Base-by-base conservation (phyloP, 2,888 invertebrate species). In the Ormyrus thymus region DNA sequence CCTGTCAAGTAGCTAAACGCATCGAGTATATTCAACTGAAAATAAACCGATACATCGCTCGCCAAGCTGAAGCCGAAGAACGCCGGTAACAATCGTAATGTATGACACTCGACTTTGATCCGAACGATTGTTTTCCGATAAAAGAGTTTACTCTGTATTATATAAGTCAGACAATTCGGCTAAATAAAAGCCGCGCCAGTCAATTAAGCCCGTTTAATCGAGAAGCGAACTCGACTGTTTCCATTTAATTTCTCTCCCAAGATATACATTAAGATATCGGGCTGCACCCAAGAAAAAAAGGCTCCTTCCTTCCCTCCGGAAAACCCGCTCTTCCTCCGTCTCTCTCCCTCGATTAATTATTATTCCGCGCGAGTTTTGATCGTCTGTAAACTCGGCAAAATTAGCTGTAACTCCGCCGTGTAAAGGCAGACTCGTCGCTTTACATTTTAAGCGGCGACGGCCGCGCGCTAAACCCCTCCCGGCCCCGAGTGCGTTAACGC, bases 131-230 rank as follows among this genome's bases (percentile, higher is more conserved):
- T 29, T 29, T 29, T 29, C 29, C 29, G 29, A 29, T 29, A 29
- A 29, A 29, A 29, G 29, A 29, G 29, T 29, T 2, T 3, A 3
- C 29, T 1, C 1, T 2, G 29, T 29, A 29, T 29, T 29, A 29
- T 29, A 29, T 29, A 29, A 29, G 29, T 29, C 29, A n/a, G 29
- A 29, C 1, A 29, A 29, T 29, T 29, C 29, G 29, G 29, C 29
- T 29, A 29, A 29, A 29, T 29, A 29, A 29, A 29, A 29, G 29
- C 29, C 29, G 29, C 29, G 29, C 2, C 45, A 61, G 45, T 70
- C 69, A 76, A 76, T 76, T 76, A 76, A 62, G 55, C 50, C 29
- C 55, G 45, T 76, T 61, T 59, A 69, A 69, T 61, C 69, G 53
- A 70, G 15, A 55, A 48, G 68, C 0, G 2, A 55, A 77, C 51